Conservation (phyloP, 2,113 vertebrate genomes). For the Phocoena sinus region DNA sequence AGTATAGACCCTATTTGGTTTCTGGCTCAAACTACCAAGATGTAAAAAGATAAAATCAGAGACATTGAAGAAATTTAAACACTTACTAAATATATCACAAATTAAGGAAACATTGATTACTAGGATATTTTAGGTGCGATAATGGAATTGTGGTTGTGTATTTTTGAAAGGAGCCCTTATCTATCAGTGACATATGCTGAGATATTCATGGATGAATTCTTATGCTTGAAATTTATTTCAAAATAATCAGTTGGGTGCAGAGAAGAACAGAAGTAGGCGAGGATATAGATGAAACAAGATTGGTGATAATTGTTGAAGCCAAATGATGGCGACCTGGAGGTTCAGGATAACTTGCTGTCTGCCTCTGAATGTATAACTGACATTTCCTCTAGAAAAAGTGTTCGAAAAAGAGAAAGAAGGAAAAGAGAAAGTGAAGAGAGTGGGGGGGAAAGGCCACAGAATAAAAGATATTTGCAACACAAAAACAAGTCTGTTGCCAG, state of each 20-base stretch:
- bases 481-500: background rate
- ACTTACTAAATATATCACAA: background rate
- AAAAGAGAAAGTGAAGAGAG: background rate
- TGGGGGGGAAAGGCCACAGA: background rate
- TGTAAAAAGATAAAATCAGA: background rate
- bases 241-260: background rate
- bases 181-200: background rate
- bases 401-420: background rate
- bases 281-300: background rate
- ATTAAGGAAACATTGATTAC: background rate
- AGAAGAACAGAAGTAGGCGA: background rate
- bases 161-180: background rate
- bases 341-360: background rate
- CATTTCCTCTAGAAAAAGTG: background rate
- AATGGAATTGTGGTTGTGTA: background rate
- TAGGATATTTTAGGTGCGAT: background rate
- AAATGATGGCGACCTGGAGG: background rate
- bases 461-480: background rate
- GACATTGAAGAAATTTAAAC: background rate
- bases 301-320: background rate
- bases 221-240: background rate
- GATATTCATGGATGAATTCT: background rate
- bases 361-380: background rate
- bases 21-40: background rate
- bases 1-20: background rate